A percentile compares a stretch with the other conserved stretches of the same genome.
phyloP scores from a whole-genome alignment of 2,888 invertebrate genomes.

The Eilema depressum region DNA sequence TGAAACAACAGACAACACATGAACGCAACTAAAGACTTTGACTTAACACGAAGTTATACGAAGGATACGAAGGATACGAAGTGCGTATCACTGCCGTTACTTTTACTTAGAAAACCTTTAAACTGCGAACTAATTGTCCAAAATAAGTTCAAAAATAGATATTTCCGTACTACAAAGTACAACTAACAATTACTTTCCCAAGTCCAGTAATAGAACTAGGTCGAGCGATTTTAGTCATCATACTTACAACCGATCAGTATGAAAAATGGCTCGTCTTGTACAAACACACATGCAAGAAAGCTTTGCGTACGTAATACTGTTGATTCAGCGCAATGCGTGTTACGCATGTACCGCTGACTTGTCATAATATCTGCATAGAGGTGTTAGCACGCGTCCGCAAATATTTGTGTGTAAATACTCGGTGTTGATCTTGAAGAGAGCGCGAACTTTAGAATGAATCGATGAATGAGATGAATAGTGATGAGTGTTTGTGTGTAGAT shows the following conservation, averaged over 20 bases:
- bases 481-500: not conserved
- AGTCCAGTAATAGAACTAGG: not conserved
- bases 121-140: too few species aligned
- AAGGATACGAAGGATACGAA: too few species aligned
- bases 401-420: conserved; percentile 32
- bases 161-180: not conserved
- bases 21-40: too few species aligned
- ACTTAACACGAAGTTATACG: too few species aligned
- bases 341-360: conserved; percentile 37
- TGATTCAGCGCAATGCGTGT: conserved; percentile 36
- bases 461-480: conserved; percentile 11
- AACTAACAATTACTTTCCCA: not conserved
- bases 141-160: not conserved
- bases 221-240: not conserved
- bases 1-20: too few species aligned
- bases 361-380: conserved; percentile 44
- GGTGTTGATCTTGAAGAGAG: conserved; percentile 11
- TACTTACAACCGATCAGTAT: conserved; percentile 32
- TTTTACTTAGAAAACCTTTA: too few species aligned
- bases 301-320: conserved; percentile 19
- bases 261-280: conserved; percentile 29
- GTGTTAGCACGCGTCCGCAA: conserved; percentile 23
- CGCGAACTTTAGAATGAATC: not conserved
- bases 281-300: conserved; percentile 19
- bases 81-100: too few species aligned